Evolutionary conservation across 2,797 vertebrate species (phyloP).

Genomic region (Enteromius treurensis): DNA sequence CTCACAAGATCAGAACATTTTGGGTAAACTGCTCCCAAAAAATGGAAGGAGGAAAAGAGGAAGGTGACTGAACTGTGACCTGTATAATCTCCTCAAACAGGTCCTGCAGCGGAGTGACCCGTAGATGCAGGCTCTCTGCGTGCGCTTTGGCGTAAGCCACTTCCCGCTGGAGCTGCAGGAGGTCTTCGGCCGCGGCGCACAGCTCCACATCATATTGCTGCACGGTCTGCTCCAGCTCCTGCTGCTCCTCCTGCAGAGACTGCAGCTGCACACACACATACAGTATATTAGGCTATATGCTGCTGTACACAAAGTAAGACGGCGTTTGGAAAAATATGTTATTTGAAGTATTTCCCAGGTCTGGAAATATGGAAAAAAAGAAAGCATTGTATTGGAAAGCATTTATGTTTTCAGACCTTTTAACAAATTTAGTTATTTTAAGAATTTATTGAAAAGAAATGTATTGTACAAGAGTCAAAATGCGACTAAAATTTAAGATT

Average conservation of each 20-base stretch:
- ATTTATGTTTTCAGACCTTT: not conserved
- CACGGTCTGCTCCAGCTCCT: constrained; percentile 53
- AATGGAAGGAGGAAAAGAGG: not conserved
- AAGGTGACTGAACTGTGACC: constrained; percentile 48
- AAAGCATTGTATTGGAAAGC: not conserved
- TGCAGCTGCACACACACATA: constrained; percentile 42
- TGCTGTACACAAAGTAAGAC: not conserved
- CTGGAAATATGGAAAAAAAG: not conserved
- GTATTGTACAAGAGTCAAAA: not conserved
- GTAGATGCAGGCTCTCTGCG: constrained; percentile 49
- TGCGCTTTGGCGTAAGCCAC: constrained; percentile 39
- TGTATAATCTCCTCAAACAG: constrained; percentile 55
- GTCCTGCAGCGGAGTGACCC: constrained; percentile 55
- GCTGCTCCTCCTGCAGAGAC: constrained; percentile 57
- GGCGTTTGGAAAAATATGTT: not conserved
- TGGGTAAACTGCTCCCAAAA: not conserved
- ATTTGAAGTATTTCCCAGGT: not conserved
- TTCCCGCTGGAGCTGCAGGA: constrained; percentile 56
- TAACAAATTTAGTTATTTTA: too few relatives aligned
- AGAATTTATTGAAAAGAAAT: too few relatives aligned
- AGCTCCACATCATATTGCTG: constrained; percentile 57
- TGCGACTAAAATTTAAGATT: too few relatives aligned
- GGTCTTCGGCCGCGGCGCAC: constrained; percentile 48
- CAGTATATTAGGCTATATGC: not conserved
- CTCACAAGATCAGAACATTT: not conserved